phyloP scores from a whole-genome alignment of 1,140 invertebrate genomes.

The Euschistus heros region DNA sequence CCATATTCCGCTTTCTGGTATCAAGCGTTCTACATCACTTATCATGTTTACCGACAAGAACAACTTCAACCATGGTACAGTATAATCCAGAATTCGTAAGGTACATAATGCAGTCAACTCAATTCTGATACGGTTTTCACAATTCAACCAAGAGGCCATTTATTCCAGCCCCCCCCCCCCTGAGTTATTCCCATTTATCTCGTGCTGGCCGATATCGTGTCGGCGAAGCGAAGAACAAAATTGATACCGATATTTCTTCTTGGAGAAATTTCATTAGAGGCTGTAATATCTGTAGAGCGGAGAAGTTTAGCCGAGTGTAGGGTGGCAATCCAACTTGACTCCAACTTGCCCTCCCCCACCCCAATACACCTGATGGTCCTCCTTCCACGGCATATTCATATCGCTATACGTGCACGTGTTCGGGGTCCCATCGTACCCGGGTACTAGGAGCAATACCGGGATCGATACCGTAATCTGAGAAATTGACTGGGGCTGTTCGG shows the following conservation, averaged over 20 bases:
- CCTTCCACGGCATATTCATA: not conserved
- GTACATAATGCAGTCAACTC: too few species aligned
- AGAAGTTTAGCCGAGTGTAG: not conserved
- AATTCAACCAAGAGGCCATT: not conserved
- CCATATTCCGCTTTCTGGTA: too few species aligned
- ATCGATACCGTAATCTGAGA: too few species aligned
- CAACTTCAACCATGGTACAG: too few species aligned
- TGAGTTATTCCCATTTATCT: constrained; percentile 7
- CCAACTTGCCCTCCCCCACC: not conserved
- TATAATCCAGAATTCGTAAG: too few species aligned
- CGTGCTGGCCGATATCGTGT: not conserved
- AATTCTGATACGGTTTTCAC: not conserved
- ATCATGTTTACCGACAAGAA: too few species aligned
- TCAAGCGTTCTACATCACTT: too few species aligned
- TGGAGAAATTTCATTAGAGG: constrained; percentile 8
- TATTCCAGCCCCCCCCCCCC: not conserved
- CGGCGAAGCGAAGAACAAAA: constrained; percentile 1
- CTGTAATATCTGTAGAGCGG: constrained; percentile 1
- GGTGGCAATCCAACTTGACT: constrained; percentile 8
- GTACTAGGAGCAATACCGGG: too few species aligned
- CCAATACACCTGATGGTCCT: constrained; percentile 2
- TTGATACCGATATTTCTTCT: constrained; percentile 10
- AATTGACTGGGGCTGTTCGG: too few species aligned
- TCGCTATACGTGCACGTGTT: too few species aligned
- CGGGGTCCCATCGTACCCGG: too few species aligned